Percentiles rank a stretch among this genome's conserved stretches.
These are phyloP conservation scores for Rhogogaster chlorosoma DNA, from an alignment of 2,888 invertebrate genomes.

Conservation along the genomic window DNA sequence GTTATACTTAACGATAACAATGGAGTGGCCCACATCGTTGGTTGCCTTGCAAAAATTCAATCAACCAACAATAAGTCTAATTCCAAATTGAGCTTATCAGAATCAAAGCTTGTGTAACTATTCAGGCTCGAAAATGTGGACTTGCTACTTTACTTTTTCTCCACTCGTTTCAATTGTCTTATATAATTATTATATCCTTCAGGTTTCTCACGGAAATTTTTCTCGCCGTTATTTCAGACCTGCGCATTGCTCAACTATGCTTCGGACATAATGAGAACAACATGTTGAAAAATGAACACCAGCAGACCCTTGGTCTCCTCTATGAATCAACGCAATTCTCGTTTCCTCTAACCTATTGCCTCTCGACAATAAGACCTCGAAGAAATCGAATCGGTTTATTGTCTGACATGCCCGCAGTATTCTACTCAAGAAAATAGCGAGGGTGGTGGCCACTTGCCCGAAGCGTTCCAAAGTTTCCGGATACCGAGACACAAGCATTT, in stretches of 20 bases:
- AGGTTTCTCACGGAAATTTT: not conserved
- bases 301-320: conserved; percentile 15
- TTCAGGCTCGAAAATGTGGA: not conserved
- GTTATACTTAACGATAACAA: conserved; percentile 31
- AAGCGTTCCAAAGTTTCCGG: conserved; percentile 18
- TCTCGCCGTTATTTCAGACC: not conserved
- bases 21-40: conserved; percentile 26
- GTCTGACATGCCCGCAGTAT: not conserved
- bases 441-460: conserved; percentile 26
- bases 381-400: not conserved
- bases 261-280: conserved; percentile 20
- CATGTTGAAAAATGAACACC: not conserved
- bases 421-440: not conserved
- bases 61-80: conserved; percentile 24
- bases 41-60: conserved; percentile 35
- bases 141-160: not conserved
- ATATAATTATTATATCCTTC: not conserved
- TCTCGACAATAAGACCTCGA: not conserved
- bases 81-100: conserved; percentile 17
- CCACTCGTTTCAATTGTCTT: not conserved
- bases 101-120: conserved; percentile 30
- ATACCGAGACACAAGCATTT: not conserved
- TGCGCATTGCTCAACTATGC: conserved; percentile 1
- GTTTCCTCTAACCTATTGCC: conserved; percentile 27
- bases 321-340: not conserved